These are phyloP conservation scores for Dorcus parallelipipedus DNA, from an alignment of 2,888 invertebrate species.

Conservation along the genomic window DNA sequence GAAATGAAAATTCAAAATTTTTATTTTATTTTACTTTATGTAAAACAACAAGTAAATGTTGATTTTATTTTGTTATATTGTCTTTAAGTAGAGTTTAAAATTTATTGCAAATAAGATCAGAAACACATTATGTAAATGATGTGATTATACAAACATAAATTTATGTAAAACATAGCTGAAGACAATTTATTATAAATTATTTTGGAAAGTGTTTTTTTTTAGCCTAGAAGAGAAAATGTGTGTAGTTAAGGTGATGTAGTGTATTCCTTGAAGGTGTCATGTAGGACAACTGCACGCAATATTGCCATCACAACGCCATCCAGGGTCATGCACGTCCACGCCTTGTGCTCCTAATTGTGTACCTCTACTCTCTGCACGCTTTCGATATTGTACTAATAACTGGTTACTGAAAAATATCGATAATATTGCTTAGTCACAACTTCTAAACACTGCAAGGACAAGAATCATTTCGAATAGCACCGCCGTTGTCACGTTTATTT, in stretches of 20 bases:
- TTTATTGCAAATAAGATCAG: no score
- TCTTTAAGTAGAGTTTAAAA: no score
- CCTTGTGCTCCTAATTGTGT: constrained; percentile 13
- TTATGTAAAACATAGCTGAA: no score
- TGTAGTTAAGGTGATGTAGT: constrained; percentile 21
- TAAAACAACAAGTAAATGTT: no score
- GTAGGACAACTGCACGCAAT: constrained; percentile 32
- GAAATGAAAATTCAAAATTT: no score
- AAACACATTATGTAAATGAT: no score
- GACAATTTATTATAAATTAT: no score
- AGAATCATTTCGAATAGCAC: background rate
- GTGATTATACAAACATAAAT: no score
- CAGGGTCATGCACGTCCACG: constrained; percentile 26
- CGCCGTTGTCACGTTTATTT: background rate
- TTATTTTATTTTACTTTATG: no score
- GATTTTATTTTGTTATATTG: no score
- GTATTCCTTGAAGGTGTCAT: constrained; percentile 28
- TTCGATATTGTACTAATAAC: constrained; percentile 18
- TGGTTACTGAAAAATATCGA: background rate
- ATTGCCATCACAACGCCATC: constrained; percentile 29
- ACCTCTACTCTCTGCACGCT: constrained; percentile 9
- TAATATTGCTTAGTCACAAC: background rate
- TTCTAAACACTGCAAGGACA: constrained; percentile 10
- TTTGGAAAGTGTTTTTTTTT: no score
- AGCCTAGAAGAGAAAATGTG: background rate